phyloP scores from a whole-genome alignment of 1,140 invertebrate genomes.

The Drosophila arizonae region DNA sequence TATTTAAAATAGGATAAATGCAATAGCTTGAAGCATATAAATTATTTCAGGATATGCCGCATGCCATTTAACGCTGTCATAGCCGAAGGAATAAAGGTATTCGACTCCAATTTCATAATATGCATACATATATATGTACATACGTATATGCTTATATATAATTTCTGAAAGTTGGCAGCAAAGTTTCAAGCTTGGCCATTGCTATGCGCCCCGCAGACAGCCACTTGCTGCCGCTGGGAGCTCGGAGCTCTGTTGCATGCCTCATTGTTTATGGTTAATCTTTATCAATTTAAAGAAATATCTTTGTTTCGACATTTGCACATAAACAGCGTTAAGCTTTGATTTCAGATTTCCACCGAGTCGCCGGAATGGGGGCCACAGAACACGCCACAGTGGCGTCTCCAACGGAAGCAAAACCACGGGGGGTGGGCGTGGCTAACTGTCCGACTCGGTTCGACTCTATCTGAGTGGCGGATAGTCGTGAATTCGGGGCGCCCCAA shows the following conservation, averaged over 20 bases:
- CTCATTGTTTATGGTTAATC: slow-evolving; percentile 74
- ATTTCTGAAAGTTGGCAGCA: slow-evolving; percentile 5
- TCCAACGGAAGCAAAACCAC: slow-evolving; percentile 81
- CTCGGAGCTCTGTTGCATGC: slow-evolving; percentile 40
- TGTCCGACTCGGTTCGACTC: slow-evolving; percentile 1
- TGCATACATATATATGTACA: too few species aligned
- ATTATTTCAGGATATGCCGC: too few species aligned
- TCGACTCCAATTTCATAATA: too few species aligned
- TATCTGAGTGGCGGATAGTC: slow-evolving; percentile 26
- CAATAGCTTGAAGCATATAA: too few species aligned
- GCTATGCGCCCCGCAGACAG: slow-evolving; percentile 36
- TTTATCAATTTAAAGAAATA: slow-evolving; percentile 82
- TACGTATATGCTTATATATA: too few species aligned
- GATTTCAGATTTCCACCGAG: slow-evolving; percentile 27
- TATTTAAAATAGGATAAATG: too few species aligned
- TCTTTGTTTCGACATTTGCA: slow-evolving; percentile 81
- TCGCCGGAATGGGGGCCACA: neutral
- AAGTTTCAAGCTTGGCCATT: slow-evolving; percentile 4
- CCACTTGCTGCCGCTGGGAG: slow-evolving; percentile 34
- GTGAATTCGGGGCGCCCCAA: slow-evolving; percentile 19
- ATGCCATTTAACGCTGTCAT: too few species aligned
- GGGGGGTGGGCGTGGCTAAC: slow-evolving; percentile 71
- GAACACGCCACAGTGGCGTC: slow-evolving; percentile 68
- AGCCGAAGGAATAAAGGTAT: too few species aligned
- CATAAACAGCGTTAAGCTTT: slow-evolving; percentile 72